A percentile compares a stretch with the other conserved stretches of the same genome.
Conservation (phyloP, 2,888 invertebrate species). For the Zaprionus lineosus region DNA sequence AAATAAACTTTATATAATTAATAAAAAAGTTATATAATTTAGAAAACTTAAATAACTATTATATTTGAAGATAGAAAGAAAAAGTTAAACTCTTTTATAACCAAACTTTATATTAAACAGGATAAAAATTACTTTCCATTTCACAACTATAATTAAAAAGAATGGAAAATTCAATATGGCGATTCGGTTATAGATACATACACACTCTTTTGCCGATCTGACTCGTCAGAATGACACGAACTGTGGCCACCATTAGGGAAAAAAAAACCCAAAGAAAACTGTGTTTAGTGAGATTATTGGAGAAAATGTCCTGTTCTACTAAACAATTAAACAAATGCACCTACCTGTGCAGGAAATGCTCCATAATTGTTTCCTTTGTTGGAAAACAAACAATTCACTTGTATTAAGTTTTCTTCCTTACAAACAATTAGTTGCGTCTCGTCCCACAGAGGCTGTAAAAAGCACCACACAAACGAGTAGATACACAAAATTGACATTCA, state of each 20-base stretch:
- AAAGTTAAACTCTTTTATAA: no score
- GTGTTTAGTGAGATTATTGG: conserved; percentile 1
- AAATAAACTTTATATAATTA: no score
- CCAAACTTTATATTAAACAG: no score
- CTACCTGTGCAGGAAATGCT: conserved; percentile 11
- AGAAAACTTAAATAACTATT: no score
- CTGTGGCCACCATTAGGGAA: neutral
- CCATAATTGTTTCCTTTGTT: neutral
- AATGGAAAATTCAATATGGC: conserved; percentile 58
- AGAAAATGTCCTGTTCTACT: conserved; percentile 35
- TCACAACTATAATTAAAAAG: conserved; percentile 19
- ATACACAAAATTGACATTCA: conserved; percentile 23
- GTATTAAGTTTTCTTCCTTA: conserved; percentile 17
- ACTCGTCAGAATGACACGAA: conserved; percentile 42
- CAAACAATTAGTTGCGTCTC: conserved; percentile 26
- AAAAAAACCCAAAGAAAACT: neutral
- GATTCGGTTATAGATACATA: conserved; percentile 54
- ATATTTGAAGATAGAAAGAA: neutral
- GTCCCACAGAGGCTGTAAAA: conserved; percentile 34
- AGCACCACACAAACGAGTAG: conserved; percentile 29
- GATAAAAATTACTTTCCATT: neutral
- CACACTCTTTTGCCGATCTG: conserved; percentile 52
- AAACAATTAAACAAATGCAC: conserved; percentile 1
- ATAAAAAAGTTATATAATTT: no score
- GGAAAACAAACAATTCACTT: no score